Evolutionary conservation across 1,140 invertebrate genomes (phyloP), one percentile per base, ranked within the genome.

Genomic region (Notospermus geniculatus): DNA sequence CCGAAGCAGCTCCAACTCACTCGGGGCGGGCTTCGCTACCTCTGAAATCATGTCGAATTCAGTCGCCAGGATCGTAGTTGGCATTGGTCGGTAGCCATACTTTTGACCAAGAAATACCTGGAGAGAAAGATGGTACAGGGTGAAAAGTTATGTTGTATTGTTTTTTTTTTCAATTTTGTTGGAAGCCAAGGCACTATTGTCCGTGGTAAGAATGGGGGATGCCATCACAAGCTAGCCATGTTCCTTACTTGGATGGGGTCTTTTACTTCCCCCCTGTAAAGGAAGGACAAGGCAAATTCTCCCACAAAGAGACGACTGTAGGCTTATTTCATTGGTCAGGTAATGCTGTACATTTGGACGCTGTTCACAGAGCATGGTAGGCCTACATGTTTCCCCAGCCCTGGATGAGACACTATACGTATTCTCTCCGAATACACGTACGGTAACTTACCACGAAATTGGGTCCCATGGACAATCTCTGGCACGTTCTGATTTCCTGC

Each of bases 401-500:
- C n/a, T n/a, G n/a, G n/a, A n/a, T n/a, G n/a, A n/a, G n/a, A n/a
- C n/a, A n/a, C n/a, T n/a, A n/a, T n/a, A n/a, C n/a, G n/a, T n/a
- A n/a, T n/a, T 7, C 5, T 19, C 11, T 27, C 29, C 29, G 29
- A 57, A 22, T 43, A 19, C 30, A 17, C 53, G 17, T 17, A 66
- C 28, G 11, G n/a, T 2, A 9, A 30, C 76, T 83, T 80, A 91
- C 90, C 69, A 98, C 94, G 82, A 98, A 98, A 79, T 98, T 98
- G 0, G 96, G 95, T 0, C 95, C 95, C 90, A 98, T 96, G 0
- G 95, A 98, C 0, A 98, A 82, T 17, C 95, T 84, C 80, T 98
- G 95, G 78, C 95, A 98, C 81, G 97, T 98, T 79, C 92, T 89
- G 61, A 98, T 98, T 84, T 98, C 96, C 64, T 91, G 88, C 92